Evolutionary conservation across 2,797 vertebrate species (phyloP), one percentile per base, ranked within the genome.

Genomic region (Poecilia gillii): DNA sequence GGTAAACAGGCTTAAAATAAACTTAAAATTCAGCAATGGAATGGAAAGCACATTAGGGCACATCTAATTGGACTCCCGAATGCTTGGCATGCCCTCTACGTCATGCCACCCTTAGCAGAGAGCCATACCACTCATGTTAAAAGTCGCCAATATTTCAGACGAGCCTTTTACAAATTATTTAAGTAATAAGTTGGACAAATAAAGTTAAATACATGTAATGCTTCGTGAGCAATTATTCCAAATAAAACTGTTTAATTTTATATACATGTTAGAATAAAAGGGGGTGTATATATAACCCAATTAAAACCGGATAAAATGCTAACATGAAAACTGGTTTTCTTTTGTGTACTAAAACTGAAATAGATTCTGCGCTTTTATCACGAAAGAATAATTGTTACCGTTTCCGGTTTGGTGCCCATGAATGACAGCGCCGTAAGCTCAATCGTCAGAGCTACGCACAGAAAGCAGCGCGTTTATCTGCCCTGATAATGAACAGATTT

Each of bases 401-500:
- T 43, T 92, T 92, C 91, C 90, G 84, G 80, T 72, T 3, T 45
- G 3, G 14, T 72, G 71, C 0, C 45, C 2, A 11, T 53, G 23
- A 75, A 18, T 77, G 86, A 81, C 81, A 72, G 66, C 74, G 79
- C 28, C 64, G 1, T 72, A 47, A 64, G 88, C 79, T 91, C 68
- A 93, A 90, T 95, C 94, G 94, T 95, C 93, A 92, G 74, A 90
- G 53, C 68, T 68, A 91, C 91, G 91, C 85, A 88, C 31, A 53
- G 66, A 76, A 81, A 83, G 72, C 68, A 83, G 86, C 90, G 78
- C 89, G 90, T 92, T 89, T 83, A 79, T 87, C 68, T 70, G 72
- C 66, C 62, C 53, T 72, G 31, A 55, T 76, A 66, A 84, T 73
- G 71, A 36, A 86, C 64, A 46, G 11, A 79, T 57, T n/a, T 43